Evolutionary conservation across 2,888 invertebrate genomes (phyloP).

Genomic region (Lasioglossum marginatum): DNA sequence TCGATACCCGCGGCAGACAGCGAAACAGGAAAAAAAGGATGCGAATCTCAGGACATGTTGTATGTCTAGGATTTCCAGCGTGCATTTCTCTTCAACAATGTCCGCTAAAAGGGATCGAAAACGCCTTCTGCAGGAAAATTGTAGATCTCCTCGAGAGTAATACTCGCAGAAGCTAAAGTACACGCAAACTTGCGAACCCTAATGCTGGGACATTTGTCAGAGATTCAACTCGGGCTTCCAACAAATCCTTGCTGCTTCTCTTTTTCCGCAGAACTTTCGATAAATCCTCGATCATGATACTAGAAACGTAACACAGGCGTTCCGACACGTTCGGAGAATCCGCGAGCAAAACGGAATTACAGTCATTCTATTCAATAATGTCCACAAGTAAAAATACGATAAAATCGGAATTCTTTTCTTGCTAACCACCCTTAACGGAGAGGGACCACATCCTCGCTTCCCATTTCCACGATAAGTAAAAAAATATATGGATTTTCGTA

Average conservation of each 20-base stretch:
- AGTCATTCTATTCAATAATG: not conserved
- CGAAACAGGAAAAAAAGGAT: not conserved
- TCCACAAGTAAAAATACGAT: not conserved
- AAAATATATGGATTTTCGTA: not conserved
- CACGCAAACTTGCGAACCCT: not conserved
- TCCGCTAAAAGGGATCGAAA: conserved; percentile 9
- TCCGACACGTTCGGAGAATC: not conserved
- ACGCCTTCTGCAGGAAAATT: not conserved
- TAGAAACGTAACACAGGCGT: not conserved
- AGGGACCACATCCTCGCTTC: not conserved
- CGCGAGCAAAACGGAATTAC: not conserved
- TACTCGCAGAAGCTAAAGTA: not conserved
- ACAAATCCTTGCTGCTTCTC: not conserved
- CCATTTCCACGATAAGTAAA: not conserved
- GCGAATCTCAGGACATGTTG: not conserved
- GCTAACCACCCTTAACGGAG: not conserved
- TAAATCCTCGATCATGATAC: conserved; percentile 3
- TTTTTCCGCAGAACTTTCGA: not conserved
- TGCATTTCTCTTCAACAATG: not conserved
- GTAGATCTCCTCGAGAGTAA: conserved; percentile 2
- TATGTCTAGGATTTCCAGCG: not conserved
- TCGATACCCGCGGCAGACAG: not conserved
- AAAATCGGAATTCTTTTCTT: not conserved
- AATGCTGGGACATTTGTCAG: conserved; percentile 15
- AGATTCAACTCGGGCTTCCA: not conserved